Evolutionary conservation across 2,113 vertebrate genomes (phyloP).

Genomic region (Pachyramphus minor): DNA sequence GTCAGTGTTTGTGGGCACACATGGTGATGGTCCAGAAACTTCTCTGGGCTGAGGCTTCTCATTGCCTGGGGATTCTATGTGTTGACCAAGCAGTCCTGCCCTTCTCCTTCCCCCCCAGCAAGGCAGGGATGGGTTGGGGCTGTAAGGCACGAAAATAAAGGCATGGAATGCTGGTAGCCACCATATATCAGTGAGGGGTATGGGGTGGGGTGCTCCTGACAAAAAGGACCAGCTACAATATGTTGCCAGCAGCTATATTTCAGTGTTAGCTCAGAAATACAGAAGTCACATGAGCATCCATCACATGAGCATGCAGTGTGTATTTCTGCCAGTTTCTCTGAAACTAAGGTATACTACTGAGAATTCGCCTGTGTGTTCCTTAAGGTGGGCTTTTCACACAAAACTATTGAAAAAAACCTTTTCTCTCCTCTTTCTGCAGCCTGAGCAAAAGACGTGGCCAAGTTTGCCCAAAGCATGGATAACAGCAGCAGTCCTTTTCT

Average conservation of each 20-base stretch:
- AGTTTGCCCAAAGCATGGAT: conserved; percentile 72
- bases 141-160: neutral
- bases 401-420: neutral
- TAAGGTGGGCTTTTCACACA: neutral
- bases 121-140: neutral
- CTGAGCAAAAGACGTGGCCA: conserved; percentile 20
- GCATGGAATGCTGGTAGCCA: neutral
- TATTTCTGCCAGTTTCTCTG: neutral
- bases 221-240: neutral
- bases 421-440: conserved; percentile 46
- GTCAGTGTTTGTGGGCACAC: neutral
- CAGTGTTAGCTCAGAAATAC: neutral
- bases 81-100: neutral
- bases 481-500: conserved; percentile 56
- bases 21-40: neutral
- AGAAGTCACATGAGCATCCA: too few relatives aligned
- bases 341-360: neutral
- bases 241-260: neutral
- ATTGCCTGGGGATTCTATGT: neutral
- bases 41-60: neutral
- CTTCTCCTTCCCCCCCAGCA: rapidly evolving
- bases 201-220: neutral
- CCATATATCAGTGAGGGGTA: neutral
- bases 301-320: too few relatives aligned
- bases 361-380: neutral